phyloP scores from a whole-genome alignment of 2,888 invertebrate species.

The Pandemis cinnamomeana region DNA sequence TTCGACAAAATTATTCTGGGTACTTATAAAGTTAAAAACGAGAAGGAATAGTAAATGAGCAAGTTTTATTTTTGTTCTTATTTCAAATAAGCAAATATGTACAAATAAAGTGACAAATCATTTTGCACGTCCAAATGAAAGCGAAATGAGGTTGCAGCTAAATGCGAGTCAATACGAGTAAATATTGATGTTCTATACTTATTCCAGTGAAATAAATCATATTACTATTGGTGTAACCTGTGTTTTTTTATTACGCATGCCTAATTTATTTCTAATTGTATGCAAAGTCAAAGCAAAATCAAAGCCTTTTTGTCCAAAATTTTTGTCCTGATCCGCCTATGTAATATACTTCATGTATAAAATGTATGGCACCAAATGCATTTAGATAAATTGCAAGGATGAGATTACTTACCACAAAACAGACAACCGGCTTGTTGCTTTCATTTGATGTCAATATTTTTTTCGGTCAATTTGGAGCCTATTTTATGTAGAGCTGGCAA shows the following conservation, averaged over 20 bases:
- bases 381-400: too few species aligned
- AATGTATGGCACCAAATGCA: too few species aligned
- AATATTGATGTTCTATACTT: constrained; percentile 52
- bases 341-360: too few species aligned
- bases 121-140: not conserved
- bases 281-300: too few species aligned
- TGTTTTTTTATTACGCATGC: constrained; percentile 8
- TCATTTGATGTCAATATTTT: too few species aligned
- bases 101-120: constrained; percentile 9
- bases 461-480: too few species aligned
- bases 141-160: constrained; percentile 53
- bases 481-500: too few species aligned
- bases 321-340: too few species aligned
- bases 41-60: not conserved
- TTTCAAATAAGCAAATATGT: not conserved
- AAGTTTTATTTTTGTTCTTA: not conserved
- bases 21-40: not conserved
- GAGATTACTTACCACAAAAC: too few species aligned
- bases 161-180: constrained; percentile 42
- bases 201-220: constrained; percentile 43
- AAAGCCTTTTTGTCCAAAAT: too few species aligned
- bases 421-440: too few species aligned
- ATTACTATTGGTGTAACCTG: constrained; percentile 33
- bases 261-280: not conserved
- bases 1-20: not conserved